These are phyloP conservation scores for Lichenostomus cassidix DNA, from an alignment of 2,113 vertebrate genomes.

Conservation along the genomic window DNA sequence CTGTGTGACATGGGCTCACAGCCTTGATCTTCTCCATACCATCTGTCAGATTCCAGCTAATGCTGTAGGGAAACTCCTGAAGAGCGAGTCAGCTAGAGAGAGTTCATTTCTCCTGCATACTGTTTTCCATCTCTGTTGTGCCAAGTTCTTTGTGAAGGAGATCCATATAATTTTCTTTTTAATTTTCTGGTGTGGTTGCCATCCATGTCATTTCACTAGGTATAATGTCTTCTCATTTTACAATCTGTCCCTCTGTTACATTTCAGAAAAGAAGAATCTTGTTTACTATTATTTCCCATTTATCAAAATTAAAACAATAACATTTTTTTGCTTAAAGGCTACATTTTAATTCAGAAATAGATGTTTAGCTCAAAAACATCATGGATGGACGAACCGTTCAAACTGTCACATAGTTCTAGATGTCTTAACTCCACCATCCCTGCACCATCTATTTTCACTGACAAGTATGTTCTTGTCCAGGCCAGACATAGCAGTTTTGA, in stretches of 20 bases:
- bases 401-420: neutral
- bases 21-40: conserved; percentile 1
- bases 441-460: neutral
- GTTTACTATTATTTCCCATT: neutral
- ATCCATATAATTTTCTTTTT: neutral
- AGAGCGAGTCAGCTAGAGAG: neutral
- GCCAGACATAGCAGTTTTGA: neutral
- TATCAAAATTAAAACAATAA: neutral
- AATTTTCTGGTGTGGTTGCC: neutral
- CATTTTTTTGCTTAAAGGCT: neutral
- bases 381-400: neutral
- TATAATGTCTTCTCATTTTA: neutral
- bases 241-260: neutral
- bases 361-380: neutral
- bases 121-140: neutral
- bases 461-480: neutral
- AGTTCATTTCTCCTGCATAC: neutral
- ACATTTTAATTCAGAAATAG: neutral
- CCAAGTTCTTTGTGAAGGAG: neutral
- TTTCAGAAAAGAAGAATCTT: neutral
- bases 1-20: neutral
- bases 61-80: neutral
- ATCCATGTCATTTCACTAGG: neutral
- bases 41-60: neutral
- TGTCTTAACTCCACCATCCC: neutral